A percentile compares a stretch with the other conserved stretches of the same genome.
Evolutionary conservation across 2,888 invertebrate species (phyloP).

Genomic region (Octodonta nipae): DNA sequence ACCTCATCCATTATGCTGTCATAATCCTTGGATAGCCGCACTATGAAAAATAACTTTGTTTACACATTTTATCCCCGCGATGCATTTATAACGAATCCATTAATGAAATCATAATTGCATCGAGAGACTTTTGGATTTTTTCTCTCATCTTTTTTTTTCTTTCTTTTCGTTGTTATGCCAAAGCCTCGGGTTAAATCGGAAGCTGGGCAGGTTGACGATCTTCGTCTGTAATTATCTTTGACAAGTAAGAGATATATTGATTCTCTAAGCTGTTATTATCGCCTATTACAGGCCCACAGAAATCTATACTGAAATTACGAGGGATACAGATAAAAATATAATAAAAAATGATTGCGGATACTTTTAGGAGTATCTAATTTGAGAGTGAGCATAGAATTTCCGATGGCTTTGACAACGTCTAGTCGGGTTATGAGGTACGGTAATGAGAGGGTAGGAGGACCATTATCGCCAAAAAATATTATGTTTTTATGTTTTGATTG

Average conservation of each 20-base stretch:
- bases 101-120: not conserved
- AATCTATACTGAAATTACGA: conserved; percentile 26
- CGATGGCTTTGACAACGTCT: no score
- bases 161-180: no score
- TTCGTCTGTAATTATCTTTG: conserved; percentile 25
- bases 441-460: no score
- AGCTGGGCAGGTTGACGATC: conserved; percentile 24
- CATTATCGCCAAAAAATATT: no score
- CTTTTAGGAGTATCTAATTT: no score
- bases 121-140: not conserved
- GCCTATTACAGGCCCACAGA: conserved; percentile 25
- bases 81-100: not conserved
- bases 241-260: conserved; percentile 28
- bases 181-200: conserved; percentile 22
- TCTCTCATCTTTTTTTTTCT: not conserved
- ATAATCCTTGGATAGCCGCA: no score
- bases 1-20: no score
- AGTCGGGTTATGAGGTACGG: no score
- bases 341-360: conserved; percentile 10
- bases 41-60: no score
- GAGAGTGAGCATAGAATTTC: no score
- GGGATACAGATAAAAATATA: conserved; percentile 8
- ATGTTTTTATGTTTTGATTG: no score
- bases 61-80: no score
- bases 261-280: conserved; percentile 24